Evolutionary conservation across 2,797 vertebrate species (phyloP), one percentile per base, ranked within the genome.

Genomic region (Acanthis flammea): DNA sequence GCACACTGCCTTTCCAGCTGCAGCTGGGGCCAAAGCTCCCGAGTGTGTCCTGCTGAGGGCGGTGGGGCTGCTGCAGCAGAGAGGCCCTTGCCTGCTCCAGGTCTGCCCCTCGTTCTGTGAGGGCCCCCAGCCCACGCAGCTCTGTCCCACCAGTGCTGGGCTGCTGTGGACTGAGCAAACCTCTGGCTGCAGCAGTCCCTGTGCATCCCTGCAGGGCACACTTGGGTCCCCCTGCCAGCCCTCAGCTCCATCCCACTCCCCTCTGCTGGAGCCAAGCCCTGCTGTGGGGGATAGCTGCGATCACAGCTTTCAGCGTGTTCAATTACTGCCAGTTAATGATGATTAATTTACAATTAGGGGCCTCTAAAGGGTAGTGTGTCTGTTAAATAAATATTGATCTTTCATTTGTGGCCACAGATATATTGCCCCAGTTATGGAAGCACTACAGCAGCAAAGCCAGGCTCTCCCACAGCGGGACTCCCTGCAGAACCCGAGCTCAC

Each of bases 311-410:
- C 91, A 81, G 65, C 41, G 18, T 33, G 78, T 95, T 90, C 90
- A 91, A 94, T 97, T 97, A 92, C 95, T 96, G 57, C 90, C 95
- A 86, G 85, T 92, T 97, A 96, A 96, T 94, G 75, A 92, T 94
- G 94, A 92, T 94, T 95, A 92, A 95, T 97, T 95, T 95, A 94
- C 96, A 95, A 87, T 94, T 95, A 95, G 89, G 90, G 72, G 91
- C 86, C 84, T 97, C 91, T 84, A 94, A 96, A 92, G 96, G 92
- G 80, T 78, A 91, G 51, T 88, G 67, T 93, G 87, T 94, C 87
- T 94, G 88, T 92, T 95, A 97, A 93, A 94, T 89, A 94, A 95
- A 90, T 92, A 80, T 96, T 94, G 96, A 96, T 97, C 93, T 95
- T 96, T 90, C 96, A 85, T 95, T 96, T 93, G 74, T 86, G 89